A percentile compares a stretch with the other conserved stretches of the same genome.
Evolutionary conservation across 2,797 vertebrate genomes (phyloP).

Genomic region (Enteromius mattozi): DNA sequence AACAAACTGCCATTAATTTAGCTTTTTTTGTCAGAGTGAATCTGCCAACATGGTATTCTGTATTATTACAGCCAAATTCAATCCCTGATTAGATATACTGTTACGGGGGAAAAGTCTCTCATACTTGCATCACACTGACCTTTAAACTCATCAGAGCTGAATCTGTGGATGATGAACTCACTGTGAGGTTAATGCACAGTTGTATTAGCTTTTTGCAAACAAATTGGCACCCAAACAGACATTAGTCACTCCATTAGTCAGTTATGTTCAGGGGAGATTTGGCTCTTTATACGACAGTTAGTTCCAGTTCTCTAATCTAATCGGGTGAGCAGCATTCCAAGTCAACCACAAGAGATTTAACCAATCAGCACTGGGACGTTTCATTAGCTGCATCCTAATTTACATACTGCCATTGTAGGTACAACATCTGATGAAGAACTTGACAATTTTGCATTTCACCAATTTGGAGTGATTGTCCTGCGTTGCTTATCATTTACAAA

Average conservation of each 20-base stretch:
- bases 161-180: conserved; percentile 31
- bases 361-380: neutral
- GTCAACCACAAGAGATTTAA: neutral
- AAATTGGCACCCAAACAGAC: conserved; percentile 31
- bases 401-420: neutral
- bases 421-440: neutral
- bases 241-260: conserved; percentile 49
- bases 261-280: conserved; percentile 6
- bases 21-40: neutral
- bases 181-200: neutral
- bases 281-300: neutral
- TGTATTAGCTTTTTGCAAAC: conserved; percentile 26
- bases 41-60: neutral
- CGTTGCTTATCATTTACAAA: neutral
- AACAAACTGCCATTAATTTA: neutral
- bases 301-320: conserved; percentile 5
- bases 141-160: conserved; percentile 29
- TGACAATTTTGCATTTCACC: neutral
- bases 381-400: neutral
- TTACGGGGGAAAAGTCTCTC: conserved; percentile 24
- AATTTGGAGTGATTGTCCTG: neutral
- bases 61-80: neutral
- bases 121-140: conserved; percentile 19
- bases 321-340: neutral
- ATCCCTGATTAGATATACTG: neutral